phyloP scores from a whole-genome alignment of 2,113 vertebrate genomes.

The pig (Sus scrofa) region DNA sequence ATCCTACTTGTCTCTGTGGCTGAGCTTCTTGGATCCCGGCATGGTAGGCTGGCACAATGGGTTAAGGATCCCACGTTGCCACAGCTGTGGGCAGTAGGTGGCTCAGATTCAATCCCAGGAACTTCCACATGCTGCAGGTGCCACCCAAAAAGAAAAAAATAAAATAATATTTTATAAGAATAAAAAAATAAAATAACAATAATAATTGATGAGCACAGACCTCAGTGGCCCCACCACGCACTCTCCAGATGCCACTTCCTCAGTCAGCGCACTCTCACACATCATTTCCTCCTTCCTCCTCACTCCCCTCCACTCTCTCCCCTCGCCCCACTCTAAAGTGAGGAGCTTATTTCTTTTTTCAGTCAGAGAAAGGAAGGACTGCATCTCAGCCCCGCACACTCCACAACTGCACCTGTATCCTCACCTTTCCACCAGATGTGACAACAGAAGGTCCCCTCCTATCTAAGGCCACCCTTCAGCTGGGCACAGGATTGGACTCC shows the following conservation, averaged over 20 bases:
- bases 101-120: too few species aligned
- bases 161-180: too few species aligned
- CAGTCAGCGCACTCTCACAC: not conserved
- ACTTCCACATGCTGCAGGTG: too few species aligned
- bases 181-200: too few species aligned
- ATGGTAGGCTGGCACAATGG: too few species aligned
- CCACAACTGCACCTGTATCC: not conserved
- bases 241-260: not conserved
- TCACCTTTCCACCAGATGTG: not conserved
- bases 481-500: too few species aligned
- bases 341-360: not conserved
- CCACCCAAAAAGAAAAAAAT: too few species aligned
- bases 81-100: too few species aligned
- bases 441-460: not conserved
- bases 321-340: not conserved
- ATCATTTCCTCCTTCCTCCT: not conserved
- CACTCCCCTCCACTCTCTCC: not conserved
- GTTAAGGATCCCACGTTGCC: too few species aligned
- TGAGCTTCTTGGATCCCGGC: too few species aligned
- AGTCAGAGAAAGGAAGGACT: not conserved
- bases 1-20: too few species aligned
- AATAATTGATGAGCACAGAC: not conserved
- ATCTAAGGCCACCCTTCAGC: too few species aligned
- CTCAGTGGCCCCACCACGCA: not conserved
- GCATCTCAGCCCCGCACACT: not conserved